These are phyloP conservation scores for Byasa hedistus DNA, from an alignment of 2,888 invertebrate species.

Conservation along the genomic window DNA sequence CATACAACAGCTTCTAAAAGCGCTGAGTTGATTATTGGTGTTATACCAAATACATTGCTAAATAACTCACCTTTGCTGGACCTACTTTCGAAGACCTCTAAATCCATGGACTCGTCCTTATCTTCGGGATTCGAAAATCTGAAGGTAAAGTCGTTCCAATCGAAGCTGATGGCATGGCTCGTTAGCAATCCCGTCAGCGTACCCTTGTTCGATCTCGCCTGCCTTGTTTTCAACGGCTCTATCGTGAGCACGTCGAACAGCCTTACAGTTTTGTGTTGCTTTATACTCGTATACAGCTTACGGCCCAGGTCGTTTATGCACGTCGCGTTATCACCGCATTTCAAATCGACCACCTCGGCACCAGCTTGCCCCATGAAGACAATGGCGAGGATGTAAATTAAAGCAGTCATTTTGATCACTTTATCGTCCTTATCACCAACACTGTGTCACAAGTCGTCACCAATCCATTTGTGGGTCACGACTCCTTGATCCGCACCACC, in stretches of 20 bases:
- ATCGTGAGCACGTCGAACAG: conserved; percentile 78
- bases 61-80: conserved; percentile 63
- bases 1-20: too few species aligned
- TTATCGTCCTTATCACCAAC: conserved; percentile 45
- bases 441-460: conserved; percentile 57
- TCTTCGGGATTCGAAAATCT: conserved; percentile 70
- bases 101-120: conserved; percentile 69
- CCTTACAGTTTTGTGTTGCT: conserved; percentile 74
- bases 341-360: conserved; percentile 60
- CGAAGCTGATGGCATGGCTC: conserved; percentile 76
- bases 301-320: conserved; percentile 77
- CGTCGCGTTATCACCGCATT: conserved; percentile 82
- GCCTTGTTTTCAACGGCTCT: conserved; percentile 68
- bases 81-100: conserved; percentile 70
- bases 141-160: conserved; percentile 77
- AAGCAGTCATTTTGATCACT: conserved; percentile 69
- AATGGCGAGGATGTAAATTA: conserved; percentile 59
- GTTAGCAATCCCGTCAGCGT: conserved; percentile 69
- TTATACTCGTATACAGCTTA: conserved; percentile 73
- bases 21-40: too few species aligned
- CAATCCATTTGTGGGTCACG: conserved; percentile 77
- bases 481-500: conserved; percentile 55
- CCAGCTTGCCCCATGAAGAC: conserved; percentile 56
- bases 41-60: not conserved
- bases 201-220: conserved; percentile 62